Evolutionary conservation across 2,797 vertebrate species (phyloP).

Genomic region (Huso huso): DNA sequence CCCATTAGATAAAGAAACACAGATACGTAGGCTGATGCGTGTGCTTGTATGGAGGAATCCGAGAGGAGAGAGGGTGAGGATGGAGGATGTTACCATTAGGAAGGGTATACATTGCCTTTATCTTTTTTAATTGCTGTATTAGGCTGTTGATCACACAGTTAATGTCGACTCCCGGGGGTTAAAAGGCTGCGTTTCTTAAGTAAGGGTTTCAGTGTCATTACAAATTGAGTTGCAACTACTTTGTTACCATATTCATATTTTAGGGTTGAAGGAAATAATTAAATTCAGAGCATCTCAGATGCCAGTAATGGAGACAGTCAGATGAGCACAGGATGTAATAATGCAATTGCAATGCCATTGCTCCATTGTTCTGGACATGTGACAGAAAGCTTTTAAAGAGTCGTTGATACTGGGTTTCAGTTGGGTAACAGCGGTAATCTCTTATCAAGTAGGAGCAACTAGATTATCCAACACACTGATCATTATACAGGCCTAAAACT

Average conservation of each 20-base stretch:
- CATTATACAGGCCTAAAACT: constrained; percentile 11
- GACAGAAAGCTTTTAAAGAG: constrained; percentile 22
- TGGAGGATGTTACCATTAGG: background rate
- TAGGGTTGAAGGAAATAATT: constrained; percentile 35
- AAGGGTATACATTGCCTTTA: background rate
- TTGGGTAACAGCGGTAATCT: constrained; percentile 19
- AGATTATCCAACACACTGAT: constrained; percentile 23
- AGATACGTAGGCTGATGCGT: too few species aligned
- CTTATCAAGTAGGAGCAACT: constrained; percentile 6
- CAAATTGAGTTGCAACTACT: constrained; percentile 41
- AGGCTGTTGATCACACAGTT: constrained; percentile 33
- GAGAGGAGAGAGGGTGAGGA: background rate
- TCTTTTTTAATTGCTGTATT: background rate
- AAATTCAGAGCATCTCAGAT: constrained; percentile 36
- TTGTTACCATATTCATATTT: constrained; percentile 36
- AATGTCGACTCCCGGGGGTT: constrained; percentile 24
- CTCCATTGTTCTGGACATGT: constrained; percentile 36
- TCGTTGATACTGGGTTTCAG: constrained; percentile 20
- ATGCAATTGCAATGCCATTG: constrained; percentile 42
- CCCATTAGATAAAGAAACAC: too few species aligned
- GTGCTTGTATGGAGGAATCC: too few species aligned
- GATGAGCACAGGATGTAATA: constrained; percentile 23
- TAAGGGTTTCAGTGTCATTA: constrained; percentile 28
- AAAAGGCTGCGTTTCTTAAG: constrained; percentile 33
- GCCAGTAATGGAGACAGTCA: constrained; percentile 36